Percentiles rank a stretch among this genome's conserved stretches.
phyloP scores from a whole-genome alignment of 2,888 invertebrate genomes.

The Shargacucullia verbasci region DNA sequence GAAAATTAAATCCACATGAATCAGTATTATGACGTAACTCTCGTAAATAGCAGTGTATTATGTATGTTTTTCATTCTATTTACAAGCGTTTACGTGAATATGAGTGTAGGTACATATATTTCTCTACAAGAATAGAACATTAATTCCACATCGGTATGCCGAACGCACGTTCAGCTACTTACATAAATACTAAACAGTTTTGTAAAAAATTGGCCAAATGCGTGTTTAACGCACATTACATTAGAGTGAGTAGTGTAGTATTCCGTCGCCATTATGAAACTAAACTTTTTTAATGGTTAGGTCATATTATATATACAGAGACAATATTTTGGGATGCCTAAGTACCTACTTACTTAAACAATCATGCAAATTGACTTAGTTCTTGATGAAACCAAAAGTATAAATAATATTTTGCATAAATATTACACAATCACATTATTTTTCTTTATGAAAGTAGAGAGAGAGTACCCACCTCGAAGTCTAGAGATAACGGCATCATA shows the following conservation, averaged over 20 bases:
- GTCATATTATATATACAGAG: too few species aligned
- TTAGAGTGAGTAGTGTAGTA: constrained; percentile 3
- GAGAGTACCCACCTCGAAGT: too few species aligned
- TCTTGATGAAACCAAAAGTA: too few species aligned
- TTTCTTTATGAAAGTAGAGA: too few species aligned
- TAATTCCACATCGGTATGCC: constrained; percentile 17
- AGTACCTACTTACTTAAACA: too few species aligned
- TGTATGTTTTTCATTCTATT: constrained; percentile 1
- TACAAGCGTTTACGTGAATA: constrained; percentile 5
- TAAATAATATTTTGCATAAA: too few species aligned
- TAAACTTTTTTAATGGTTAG: constrained; percentile 8
- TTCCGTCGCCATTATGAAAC: constrained; percentile 18
- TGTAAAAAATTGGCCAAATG: constrained; percentile 31
- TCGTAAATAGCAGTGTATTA: constrained; percentile 1
- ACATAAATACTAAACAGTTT: constrained; percentile 23
- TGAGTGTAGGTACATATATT: constrained; percentile 6
- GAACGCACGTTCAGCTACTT: constrained; percentile 27
- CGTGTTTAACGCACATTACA: constrained; percentile 42
- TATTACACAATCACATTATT: too few species aligned
- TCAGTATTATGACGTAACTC: constrained; percentile 1
- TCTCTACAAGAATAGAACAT: constrained; percentile 20
- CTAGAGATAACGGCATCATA: too few species aligned
- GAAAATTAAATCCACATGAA: neutral
- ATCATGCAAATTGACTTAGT: too few species aligned
- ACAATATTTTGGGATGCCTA: too few species aligned